phyloP scores from a whole-genome alignment of 2,113 vertebrate species.

The Ptychochromis oligacanthus region DNA sequence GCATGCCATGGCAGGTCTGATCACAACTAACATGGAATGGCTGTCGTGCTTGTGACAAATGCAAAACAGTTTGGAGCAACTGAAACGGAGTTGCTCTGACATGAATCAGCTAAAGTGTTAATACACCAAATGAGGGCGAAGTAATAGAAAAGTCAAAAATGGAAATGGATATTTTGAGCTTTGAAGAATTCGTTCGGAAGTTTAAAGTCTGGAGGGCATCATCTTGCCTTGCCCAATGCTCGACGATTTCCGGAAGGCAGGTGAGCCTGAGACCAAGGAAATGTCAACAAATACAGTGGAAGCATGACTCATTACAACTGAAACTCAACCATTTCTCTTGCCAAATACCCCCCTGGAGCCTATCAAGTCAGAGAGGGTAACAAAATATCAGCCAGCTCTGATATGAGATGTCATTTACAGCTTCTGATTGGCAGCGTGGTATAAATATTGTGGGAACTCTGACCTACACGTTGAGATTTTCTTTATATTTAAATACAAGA shows the following conservation, averaged over 20 bases:
- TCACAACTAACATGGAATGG: not conserved
- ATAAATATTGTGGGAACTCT: not conserved
- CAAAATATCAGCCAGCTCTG: not conserved
- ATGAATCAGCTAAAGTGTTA: not conserved
- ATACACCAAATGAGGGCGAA: too few species aligned
- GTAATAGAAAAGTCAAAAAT: not conserved
- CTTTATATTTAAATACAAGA: not conserved
- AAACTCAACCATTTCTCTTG: not conserved
- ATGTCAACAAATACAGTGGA: slow-evolving; percentile 10
- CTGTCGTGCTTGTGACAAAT: not conserved
- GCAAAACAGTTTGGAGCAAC: not conserved
- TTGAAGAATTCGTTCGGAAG: not conserved
- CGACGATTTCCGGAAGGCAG: not conserved
- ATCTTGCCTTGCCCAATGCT: not conserved
- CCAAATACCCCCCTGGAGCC: not conserved
- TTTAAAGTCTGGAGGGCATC: not conserved
- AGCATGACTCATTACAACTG: slow-evolving; percentile 19
- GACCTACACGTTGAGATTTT: not conserved
- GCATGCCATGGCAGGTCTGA: slow-evolving; percentile 50
- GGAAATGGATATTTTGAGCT: not conserved
- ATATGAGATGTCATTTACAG: not conserved
- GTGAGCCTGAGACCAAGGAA: not conserved
- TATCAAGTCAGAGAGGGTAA: not conserved
- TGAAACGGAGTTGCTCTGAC: not conserved
- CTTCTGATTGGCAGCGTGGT: not conserved